A percentile compares a stretch with the other conserved stretches of the same genome.
Evolutionary conservation across 2,888 invertebrate genomes (phyloP).

Genomic region (Papilio gigon): DNA sequence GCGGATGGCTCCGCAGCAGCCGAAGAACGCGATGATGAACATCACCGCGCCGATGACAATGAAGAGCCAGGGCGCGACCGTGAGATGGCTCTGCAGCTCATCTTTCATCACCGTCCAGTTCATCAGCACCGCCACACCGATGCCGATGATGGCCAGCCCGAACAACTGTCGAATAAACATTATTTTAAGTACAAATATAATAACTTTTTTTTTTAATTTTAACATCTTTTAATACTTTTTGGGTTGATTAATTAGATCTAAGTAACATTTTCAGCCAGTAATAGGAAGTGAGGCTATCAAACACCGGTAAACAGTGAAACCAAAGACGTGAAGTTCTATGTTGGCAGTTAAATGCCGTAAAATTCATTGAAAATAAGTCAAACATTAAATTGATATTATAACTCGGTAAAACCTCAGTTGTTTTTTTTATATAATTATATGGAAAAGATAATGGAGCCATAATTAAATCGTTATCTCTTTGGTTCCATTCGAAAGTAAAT

Average conservation of each 20-base stretch:
- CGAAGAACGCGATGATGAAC: slow-evolving; percentile 92
- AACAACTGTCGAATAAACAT: slow-evolving; percentile 83
- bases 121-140: slow-evolving; percentile 85
- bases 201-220: neutral
- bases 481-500: neutral
- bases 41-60: slow-evolving; percentile 87
- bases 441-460: neutral
- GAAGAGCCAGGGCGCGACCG: slow-evolving; percentile 84
- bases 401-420: no score
- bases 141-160: slow-evolving; percentile 85
- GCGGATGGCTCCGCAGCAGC: slow-evolving; percentile 94
- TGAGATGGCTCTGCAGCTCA: slow-evolving; percentile 72
- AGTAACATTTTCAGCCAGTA: no score
- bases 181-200: neutral
- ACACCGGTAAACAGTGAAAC: no score
- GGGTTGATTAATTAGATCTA: neutral
- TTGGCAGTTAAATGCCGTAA: no score
- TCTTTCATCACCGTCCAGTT: slow-evolving; percentile 80
- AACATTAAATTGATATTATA: neutral
- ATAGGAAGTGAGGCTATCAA: no score
- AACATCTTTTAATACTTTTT: neutral
- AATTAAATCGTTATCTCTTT: neutral
- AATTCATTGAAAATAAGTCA: neutral
- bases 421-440: no score
- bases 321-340: no score